Conservation (phyloP, 2,797 vertebrate genomes). For the Buphagus erythrorhynchus region DNA sequence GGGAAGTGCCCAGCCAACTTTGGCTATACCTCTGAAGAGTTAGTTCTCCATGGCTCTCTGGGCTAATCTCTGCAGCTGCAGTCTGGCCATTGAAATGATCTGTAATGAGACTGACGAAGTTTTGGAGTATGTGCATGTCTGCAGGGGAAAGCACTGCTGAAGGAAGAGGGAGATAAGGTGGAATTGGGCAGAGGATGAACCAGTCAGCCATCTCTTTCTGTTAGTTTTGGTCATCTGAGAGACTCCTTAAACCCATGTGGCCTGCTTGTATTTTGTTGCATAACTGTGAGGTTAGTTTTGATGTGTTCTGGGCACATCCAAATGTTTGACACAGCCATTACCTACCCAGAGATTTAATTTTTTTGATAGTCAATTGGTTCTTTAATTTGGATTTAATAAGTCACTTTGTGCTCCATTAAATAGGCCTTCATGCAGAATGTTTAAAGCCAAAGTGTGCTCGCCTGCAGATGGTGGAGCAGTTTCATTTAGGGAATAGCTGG, state of each 20-base stretch:
- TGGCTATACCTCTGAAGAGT: background rate
- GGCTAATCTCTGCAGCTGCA: background rate
- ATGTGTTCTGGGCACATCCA: background rate
- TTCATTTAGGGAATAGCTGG: slow-evolving; percentile 47
- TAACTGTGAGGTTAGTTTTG: background rate
- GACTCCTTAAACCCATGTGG: background rate
- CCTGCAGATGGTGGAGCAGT: slow-evolving; percentile 37
- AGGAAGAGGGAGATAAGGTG: background rate
- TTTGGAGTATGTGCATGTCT: background rate
- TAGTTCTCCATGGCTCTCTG: background rate
- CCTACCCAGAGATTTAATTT: background rate
- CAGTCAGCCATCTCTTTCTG: background rate
- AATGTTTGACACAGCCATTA: slow-evolving; percentile 21
- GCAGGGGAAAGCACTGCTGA: background rate
- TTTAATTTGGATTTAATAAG: slow-evolving; percentile 56
- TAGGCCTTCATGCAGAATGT: slow-evolving; percentile 39
- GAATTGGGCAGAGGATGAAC: background rate
- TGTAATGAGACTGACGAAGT: background rate
- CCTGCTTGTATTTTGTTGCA: background rate
- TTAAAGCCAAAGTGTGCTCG: background rate
- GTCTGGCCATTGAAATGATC: background rate
- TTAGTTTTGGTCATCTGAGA: background rate
- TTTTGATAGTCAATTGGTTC: slow-evolving; percentile 38
- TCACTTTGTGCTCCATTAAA: slow-evolving; percentile 59
- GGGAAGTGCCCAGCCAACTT: background rate